A percentile compares a stretch with the other conserved stretches of the same genome.
phyloP scores from a whole-genome alignment of 1,140 invertebrate genomes.

The Cydia strobilella region DNA sequence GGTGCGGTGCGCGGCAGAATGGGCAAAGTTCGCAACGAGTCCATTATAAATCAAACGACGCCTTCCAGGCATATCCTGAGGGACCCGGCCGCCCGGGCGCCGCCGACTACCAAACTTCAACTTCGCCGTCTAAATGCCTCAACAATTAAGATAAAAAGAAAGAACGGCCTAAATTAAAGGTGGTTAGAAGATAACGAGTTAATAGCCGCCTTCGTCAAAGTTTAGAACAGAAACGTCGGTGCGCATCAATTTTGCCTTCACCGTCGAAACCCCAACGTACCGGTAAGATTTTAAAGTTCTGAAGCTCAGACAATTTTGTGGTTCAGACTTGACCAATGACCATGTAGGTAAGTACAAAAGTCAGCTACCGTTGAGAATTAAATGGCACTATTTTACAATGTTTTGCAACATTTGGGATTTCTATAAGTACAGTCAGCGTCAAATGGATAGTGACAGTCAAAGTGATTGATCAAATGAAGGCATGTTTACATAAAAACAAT shows the following conservation, averaged over 20 bases:
- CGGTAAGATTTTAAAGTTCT: neutral
- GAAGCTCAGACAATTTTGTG: neutral
- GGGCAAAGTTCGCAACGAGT: slow-evolving; percentile 77
- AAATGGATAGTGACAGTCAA: too few species aligned
- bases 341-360: too few species aligned
- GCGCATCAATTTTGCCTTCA: slow-evolving; percentile 34
- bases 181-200: slow-evolving; percentile 78
- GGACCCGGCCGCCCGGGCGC: slow-evolving; percentile 62
- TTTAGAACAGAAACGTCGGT: slow-evolving; percentile 54
- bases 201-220: slow-evolving; percentile 62
- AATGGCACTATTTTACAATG: too few species aligned
- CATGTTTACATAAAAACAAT: too few species aligned
- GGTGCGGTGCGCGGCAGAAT: slow-evolving; percentile 69
- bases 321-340: neutral
- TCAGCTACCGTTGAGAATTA: too few species aligned
- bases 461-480: too few species aligned
- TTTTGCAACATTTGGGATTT: too few species aligned
- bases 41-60: slow-evolving; percentile 80
- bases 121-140: slow-evolving; percentile 74
- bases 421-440: too few species aligned
- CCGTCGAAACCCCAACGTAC: neutral
- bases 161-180: slow-evolving; percentile 76
- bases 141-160: slow-evolving; percentile 81
- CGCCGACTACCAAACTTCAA: slow-evolving; percentile 68
- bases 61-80: slow-evolving; percentile 77